Base-by-base conservation (phyloP, 2,113 vertebrate genomes). In the Scomber japonicus region DNA sequence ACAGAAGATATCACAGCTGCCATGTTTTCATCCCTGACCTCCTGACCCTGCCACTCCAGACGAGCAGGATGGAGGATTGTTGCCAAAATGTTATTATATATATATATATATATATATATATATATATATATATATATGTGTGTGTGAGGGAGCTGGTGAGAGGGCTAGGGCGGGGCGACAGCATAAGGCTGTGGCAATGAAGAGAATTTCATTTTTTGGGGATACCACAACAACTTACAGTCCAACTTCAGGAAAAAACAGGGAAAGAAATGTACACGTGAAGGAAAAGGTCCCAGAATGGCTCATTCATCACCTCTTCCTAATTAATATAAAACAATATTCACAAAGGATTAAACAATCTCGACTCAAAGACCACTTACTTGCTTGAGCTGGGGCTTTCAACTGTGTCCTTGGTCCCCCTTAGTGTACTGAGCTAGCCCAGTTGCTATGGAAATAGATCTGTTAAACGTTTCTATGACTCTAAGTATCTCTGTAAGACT, bases 21-120 rank as follows among this genome's bases (percentile, higher is more conserved):
- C 86, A 82, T 89, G 92, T 92, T 92, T 91, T 94, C 92, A 89
- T 67, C 56, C 15, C 49, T 44, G 68, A 90, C 89, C 85, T 57
- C 40, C 46, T 82, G 86, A 94, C 91, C 90, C 91, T 86, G 89
- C 83, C 89, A 84, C 81, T 77, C 70, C 78, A 81, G 57, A 78
- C 60, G 64, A 85, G 71, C 84, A 73, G 74, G 67, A 61, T 70
- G 69, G 81, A 79, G 61, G 67, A 80, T 70, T 72, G 78, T 19
- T 68, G 21, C 76, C 75, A 24, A 82, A 73, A 62, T 85, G 59
- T 82, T n/a, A n/a, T n/a, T n/a, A 21, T 21, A 21, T 21, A 21
- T 21, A 21, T 21, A 21, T 21, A 21, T 21, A 21, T 21, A 21
- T 21, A 21, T 21, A 21, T 21, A 21, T 21, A 21, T 21, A 21